phyloP scores from a whole-genome alignment of 2,113 vertebrate species.

The Pardalotus punctatus region DNA sequence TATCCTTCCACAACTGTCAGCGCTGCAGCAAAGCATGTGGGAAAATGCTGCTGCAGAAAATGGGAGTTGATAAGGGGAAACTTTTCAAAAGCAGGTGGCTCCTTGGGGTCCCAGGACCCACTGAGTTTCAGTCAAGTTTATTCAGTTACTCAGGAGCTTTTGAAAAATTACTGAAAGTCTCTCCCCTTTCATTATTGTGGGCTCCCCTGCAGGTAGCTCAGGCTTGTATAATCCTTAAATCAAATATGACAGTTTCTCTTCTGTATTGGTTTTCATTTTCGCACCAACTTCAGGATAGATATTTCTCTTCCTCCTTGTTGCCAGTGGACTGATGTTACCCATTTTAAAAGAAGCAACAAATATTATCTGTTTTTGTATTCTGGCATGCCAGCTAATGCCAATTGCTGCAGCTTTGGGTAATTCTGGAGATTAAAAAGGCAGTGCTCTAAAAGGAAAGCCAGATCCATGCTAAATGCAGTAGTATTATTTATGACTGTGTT shows the following conservation, averaged over 20 bases:
- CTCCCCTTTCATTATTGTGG: not conserved
- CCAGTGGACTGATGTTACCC: not conserved
- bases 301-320: not conserved
- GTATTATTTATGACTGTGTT: conserved; percentile 3
- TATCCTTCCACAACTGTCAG: not conserved
- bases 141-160: not conserved
- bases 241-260: conserved; percentile 1
- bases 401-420: not conserved
- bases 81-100: not conserved
- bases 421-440: not conserved
- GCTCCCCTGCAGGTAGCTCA: not conserved
- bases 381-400: not conserved
- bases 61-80: not conserved
- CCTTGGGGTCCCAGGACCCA: not conserved
- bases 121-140: not conserved
- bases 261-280: not conserved
- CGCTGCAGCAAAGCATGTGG: not conserved
- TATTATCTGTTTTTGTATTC: not conserved
- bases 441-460: not conserved
- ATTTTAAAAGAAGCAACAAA: not conserved
- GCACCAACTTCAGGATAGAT: not conserved
- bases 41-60: not conserved
- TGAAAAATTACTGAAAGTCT: not conserved
- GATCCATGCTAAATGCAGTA: not conserved
- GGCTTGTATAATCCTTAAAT: not conserved